These are phyloP conservation scores for Creontiades dilutus DNA, from an alignment of 2,888 invertebrate genomes.

Conservation along the genomic window DNA sequence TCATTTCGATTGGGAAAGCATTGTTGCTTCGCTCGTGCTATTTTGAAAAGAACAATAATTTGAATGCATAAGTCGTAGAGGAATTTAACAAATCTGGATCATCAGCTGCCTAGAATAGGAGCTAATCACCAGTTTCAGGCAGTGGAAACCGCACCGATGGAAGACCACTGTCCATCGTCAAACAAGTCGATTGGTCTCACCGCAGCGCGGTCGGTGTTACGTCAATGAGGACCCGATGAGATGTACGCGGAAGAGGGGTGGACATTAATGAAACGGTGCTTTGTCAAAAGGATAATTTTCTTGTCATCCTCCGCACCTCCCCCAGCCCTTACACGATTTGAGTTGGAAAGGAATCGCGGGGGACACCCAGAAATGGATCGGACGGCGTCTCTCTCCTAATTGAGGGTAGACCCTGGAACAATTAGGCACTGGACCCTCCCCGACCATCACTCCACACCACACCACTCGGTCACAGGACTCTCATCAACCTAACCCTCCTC, in stretches of 20 bases:
- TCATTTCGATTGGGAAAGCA: too few species aligned
- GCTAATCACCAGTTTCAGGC: too few species aligned
- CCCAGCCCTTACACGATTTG: background rate
- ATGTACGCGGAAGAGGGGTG: background rate
- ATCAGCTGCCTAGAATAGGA: too few species aligned
- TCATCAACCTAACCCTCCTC: background rate
- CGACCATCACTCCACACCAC: background rate
- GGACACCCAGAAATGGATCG: constrained; percentile 60
- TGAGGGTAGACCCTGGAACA: constrained; percentile 57
- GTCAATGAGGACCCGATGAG: background rate
- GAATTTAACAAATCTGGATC: too few species aligned
- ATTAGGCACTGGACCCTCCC: constrained; percentile 42
- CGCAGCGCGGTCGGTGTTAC: background rate
- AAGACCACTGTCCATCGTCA: background rate
- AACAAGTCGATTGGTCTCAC: background rate
- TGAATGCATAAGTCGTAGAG: too few species aligned
- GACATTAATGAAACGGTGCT: constrained; percentile 50
- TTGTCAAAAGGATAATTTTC: constrained; percentile 65
- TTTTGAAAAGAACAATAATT: too few species aligned
- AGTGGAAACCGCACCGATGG: background rate
- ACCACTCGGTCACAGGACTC: background rate
- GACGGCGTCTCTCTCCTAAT: constrained; percentile 53
- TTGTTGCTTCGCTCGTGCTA: too few species aligned
- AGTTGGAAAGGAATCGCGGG: background rate
- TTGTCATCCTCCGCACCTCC: constrained; percentile 48